Base-by-base conservation (phyloP, 2,888 invertebrate genomes). In the Bedellia somnulentella region DNA sequence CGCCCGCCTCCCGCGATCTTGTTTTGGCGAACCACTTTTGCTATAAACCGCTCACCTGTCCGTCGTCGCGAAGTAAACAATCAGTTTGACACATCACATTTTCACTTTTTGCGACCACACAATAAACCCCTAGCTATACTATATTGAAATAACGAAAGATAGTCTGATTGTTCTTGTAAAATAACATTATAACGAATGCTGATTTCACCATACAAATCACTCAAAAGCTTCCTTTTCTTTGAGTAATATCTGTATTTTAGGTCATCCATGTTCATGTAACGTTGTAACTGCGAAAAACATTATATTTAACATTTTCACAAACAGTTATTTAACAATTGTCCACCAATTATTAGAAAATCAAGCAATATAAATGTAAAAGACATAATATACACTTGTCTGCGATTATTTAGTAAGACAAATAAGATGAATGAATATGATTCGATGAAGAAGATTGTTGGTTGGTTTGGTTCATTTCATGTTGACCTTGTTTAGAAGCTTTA, bases 201-300 rank as follows among this genome's bases (percentile, higher is more conserved):
- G 52, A 57, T 63, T 55, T 53, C 60, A 61, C 56, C 64, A 60
- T 58, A 63, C 57, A 59, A 56, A 61, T 62, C 52, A 51, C 61
- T 63, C 54, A 56, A 57, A 60, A 64, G 67, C 68, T 70, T 71
- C 66, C 66, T 71, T 70, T 61, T 71, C 63, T 71, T 70, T 75
- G 70, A 55, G 66, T 64, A 64, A 12, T 71, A 71, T 70, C 71
- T 73, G 66, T 70, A 76, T 77, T 77, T 75, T 75, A 77, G 76
- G 76, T 77, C 76, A 77, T 71, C 76, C 75, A 75, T 75, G 75
- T 75, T 76, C 76, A 73, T 73, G 75, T 75, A 76, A 75, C 71
- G 75, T 70, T 75, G 71, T 73, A 75, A 71, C 73, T 73, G 71
- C 75, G 73, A 75, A 75, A 73, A 73, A 73, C 70, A 71, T 70